Conservation (phyloP, 2,113 vertebrate genomes). For the Aleadryas rufinucha region DNA sequence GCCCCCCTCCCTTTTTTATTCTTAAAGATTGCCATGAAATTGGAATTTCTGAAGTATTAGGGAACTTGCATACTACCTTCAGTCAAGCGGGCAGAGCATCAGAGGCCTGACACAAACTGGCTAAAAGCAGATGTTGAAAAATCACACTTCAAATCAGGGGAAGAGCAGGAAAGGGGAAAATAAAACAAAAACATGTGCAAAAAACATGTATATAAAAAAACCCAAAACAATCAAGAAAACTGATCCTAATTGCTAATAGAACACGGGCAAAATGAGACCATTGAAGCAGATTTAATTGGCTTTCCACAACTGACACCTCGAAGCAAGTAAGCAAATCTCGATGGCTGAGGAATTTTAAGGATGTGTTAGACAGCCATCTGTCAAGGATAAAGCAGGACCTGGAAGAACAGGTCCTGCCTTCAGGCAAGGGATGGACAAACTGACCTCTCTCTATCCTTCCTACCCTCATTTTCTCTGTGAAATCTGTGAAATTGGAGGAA, state of each 20-base stretch:
- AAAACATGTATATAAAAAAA: not conserved
- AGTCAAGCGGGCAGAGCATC: not conserved
- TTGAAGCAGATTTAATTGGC: constrained; percentile 1
- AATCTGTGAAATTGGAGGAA: not conserved
- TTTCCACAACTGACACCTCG: not conserved
- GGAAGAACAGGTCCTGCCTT: not conserved
- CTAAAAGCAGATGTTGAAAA: not conserved
- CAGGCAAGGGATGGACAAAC: not conserved
- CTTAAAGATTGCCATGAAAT: not conserved
- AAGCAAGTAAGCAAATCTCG: not conserved
- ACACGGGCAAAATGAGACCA: not conserved
- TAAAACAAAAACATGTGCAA: not conserved
- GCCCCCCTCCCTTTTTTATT: rapidly evolving
- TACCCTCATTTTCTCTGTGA: not conserved
- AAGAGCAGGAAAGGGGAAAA: not conserved
- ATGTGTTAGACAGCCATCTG: not conserved
- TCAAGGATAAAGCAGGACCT: not conserved
- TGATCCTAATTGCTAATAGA: not conserved
- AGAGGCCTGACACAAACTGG: not conserved
- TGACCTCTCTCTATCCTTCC: not conserved
- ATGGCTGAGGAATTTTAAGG: not conserved
- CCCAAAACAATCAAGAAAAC: not conserved
- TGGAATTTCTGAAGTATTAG: not conserved
- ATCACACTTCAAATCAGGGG: not conserved
- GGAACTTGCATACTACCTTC: not conserved